Conservation (phyloP, 2,888 invertebrate genomes). For the Eupithecia centaureata region DNA sequence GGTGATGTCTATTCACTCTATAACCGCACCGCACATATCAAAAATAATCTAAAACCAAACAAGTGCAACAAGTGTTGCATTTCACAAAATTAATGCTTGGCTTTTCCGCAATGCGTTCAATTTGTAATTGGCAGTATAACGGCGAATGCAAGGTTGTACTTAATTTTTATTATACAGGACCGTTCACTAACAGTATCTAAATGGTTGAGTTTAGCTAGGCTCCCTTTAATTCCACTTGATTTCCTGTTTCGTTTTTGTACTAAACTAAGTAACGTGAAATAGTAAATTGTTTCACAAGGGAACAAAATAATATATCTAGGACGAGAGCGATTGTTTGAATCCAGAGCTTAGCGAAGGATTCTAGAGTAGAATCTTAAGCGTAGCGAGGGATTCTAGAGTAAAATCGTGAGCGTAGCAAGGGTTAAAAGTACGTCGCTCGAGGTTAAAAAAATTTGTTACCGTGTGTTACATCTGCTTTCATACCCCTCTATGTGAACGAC, state of each 20-base stretch:
- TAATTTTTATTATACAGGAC: constrained; percentile 5
- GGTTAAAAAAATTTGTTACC: too few species aligned
- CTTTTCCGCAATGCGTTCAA: constrained; percentile 10
- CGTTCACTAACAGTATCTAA: background rate
- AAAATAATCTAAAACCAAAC: background rate
- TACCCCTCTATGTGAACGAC: too few species aligned
- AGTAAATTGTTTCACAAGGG: too few species aligned
- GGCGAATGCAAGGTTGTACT: constrained; percentile 8
- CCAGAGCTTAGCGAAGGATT: too few species aligned
- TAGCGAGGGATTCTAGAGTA: too few species aligned
- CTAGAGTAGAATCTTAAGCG: too few species aligned
- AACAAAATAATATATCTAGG: too few species aligned
- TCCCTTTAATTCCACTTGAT: background rate
- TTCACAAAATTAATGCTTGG: background rate
- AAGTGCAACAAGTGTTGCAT: background rate
- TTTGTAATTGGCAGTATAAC: constrained; percentile 1
- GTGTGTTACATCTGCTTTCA: too few species aligned
- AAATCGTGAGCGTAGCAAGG: too few species aligned
- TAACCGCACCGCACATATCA: background rate
- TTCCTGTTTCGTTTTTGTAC: background rate
- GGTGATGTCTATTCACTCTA: too few species aligned
- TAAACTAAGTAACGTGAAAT: background rate
- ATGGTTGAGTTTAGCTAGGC: background rate
- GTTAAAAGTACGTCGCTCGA: too few species aligned
- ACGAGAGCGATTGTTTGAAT: too few species aligned